Evolutionary conservation across 2,113 vertebrate genomes (phyloP).

Genomic region (Felis catus): DNA sequence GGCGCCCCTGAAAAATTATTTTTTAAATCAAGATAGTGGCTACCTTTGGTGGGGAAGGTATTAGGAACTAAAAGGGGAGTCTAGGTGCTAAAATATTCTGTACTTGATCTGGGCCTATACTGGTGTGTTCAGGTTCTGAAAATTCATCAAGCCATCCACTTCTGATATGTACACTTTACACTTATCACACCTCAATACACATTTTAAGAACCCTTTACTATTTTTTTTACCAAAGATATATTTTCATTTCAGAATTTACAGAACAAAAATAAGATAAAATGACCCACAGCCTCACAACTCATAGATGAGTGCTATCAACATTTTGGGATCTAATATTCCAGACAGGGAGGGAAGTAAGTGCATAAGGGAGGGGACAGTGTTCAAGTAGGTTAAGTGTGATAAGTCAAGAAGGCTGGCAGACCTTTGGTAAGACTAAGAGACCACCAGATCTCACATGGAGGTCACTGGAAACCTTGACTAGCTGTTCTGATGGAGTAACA

Average conservation of each 20-base stretch:
- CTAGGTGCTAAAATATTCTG: background rate
- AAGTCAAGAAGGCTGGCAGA: background rate
- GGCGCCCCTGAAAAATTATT: background rate
- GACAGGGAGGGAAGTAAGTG: background rate
- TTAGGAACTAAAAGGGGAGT: background rate
- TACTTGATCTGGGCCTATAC: background rate
- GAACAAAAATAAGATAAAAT: background rate
- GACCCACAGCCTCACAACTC: background rate
- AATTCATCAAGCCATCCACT: background rate
- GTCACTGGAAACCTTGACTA: background rate
- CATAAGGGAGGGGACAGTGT: background rate
- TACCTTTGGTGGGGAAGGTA: background rate
- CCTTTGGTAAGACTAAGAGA: background rate
- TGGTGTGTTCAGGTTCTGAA: background rate
- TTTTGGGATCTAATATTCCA: background rate
- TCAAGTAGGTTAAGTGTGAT: background rate
- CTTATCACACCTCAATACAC: background rate
- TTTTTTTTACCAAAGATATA: conserved; percentile 33
- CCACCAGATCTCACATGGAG: background rate
- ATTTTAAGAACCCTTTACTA: background rate
- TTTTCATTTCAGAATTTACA: conserved; percentile 48
- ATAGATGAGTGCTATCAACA: background rate
- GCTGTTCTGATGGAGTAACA: background rate
- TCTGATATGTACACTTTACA: background rate
- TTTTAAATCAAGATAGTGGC: background rate